Conservation (phyloP, 2,888 invertebrate genomes). For the Agonopterix alstromeriana region DNA sequence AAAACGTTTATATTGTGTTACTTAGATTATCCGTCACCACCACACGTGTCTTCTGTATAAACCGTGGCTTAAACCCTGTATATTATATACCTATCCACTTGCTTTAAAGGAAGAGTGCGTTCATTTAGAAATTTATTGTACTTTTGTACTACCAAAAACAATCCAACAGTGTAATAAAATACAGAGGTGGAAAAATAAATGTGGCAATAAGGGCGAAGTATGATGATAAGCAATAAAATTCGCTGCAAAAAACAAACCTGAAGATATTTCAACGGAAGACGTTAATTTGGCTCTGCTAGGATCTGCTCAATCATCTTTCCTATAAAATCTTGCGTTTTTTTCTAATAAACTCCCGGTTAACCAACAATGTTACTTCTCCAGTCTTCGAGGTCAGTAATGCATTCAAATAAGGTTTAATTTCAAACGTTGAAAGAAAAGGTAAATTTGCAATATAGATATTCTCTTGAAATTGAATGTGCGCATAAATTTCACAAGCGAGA, state of each 20-base stretch:
- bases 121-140: too few relatives aligned
- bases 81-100: too few relatives aligned
- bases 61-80: too few relatives aligned
- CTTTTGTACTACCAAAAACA: too few relatives aligned
- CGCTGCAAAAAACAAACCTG: neutral
- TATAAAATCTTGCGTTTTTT: constrained; percentile 9
- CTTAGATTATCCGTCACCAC: too few relatives aligned
- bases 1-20: too few relatives aligned
- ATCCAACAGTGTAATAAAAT: too few relatives aligned
- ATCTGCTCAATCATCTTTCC: constrained; percentile 8
- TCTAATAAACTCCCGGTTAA: neutral
- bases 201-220: neutral
- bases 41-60: too few relatives aligned
- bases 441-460: neutral
- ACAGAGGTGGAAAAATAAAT: too few relatives aligned
- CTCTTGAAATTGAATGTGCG: neutral
- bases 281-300: constrained; percentile 10
- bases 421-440: neutral
- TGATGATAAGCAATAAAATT: neutral
- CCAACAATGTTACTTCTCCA: neutral
- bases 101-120: too few relatives aligned
- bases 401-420: neutral
- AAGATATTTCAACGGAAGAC: constrained; percentile 1
- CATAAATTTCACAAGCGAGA: neutral
- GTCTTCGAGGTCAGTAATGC: neutral